Conservation (phyloP, 2,797 vertebrate species). For the Phalanger gymnotis region DNA sequence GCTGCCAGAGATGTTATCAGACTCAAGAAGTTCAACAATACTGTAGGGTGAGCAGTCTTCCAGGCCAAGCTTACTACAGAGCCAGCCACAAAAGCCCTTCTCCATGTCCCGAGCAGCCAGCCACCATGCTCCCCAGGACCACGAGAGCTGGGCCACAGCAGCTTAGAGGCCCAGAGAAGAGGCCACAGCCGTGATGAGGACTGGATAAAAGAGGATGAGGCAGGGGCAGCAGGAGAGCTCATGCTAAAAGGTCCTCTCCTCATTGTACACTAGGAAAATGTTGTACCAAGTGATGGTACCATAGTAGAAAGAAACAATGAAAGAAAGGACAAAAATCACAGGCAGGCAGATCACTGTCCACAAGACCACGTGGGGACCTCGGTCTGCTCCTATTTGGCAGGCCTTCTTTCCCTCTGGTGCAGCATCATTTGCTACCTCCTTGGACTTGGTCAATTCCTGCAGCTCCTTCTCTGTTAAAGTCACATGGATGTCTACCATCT, state of each 20-base stretch:
- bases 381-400: conserved; percentile 89
- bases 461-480: conserved; percentile 95
- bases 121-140: conserved; percentile 98
- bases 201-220: conserved; percentile 96
- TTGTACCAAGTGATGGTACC: conserved; percentile 99
- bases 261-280: conserved; percentile 98
- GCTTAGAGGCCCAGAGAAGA: conserved; percentile 94
- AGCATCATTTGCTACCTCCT: conserved; percentile 88
- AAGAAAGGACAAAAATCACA: conserved; percentile 94
- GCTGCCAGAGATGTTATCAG: conserved; percentile 92
- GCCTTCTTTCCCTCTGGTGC: conserved; percentile 83
- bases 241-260: conserved; percentile 99
- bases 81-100: conserved; percentile 99
- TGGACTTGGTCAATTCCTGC: conserved; percentile 93
- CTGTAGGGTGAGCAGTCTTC: conserved; percentile 99
- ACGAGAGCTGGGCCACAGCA: conserved; percentile 94
- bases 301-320: conserved; percentile 98
- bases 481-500: conserved; percentile 98
- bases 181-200: conserved; percentile 95
- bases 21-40: conserved; percentile 97
- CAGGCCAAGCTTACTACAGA: conserved; percentile 95
- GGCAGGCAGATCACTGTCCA: conserved; percentile 96
- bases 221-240: conserved; percentile 98
- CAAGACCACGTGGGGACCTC: conserved; percentile 94
- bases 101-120: conserved; percentile 94